Evolutionary conservation across 1,140 invertebrate genomes (phyloP).

Genomic region (Vollenhovia emeryi): DNA sequence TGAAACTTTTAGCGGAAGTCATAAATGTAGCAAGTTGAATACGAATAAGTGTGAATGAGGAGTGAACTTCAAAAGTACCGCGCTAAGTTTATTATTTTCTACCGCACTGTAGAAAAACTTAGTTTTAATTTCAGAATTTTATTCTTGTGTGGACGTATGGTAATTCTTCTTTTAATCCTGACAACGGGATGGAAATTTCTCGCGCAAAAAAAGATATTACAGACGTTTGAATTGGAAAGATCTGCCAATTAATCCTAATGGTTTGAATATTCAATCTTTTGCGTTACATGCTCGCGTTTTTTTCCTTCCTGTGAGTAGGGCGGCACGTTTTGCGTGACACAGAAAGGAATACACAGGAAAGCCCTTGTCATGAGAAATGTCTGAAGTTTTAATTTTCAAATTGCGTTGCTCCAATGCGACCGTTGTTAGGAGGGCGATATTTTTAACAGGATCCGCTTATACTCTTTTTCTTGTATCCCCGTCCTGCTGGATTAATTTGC

Average conservation of each 20-base stretch:
- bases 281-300: not conserved
- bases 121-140: conserved; percentile 38
- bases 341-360: not conserved
- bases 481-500: conserved; percentile 44
- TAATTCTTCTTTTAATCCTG: conserved; percentile 31
- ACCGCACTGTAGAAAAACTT: not conserved
- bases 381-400: conserved; percentile 40
- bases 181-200: not conserved
- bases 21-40: conserved; percentile 35
- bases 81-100: conserved; percentile 35
- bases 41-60: conserved; percentile 30
- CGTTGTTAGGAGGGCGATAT: conserved; percentile 18
- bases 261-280: conserved; percentile 27
- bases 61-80: conserved; percentile 8
- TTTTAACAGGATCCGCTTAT: conserved; percentile 46
- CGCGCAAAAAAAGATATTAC: not conserved
- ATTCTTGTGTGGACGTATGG: conserved; percentile 10
- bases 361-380: not conserved
- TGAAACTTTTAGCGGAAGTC: conserved; percentile 43
- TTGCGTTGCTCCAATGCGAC: conserved; percentile 1
- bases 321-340: not conserved
- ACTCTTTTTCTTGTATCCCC: conserved; percentile 18
- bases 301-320: not conserved
- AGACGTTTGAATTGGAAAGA: not conserved
- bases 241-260: conserved; percentile 24